These are phyloP conservation scores for Agonopterix subpropinquella DNA, from an alignment of 2,888 invertebrate genomes.

Conservation along the genomic window DNA sequence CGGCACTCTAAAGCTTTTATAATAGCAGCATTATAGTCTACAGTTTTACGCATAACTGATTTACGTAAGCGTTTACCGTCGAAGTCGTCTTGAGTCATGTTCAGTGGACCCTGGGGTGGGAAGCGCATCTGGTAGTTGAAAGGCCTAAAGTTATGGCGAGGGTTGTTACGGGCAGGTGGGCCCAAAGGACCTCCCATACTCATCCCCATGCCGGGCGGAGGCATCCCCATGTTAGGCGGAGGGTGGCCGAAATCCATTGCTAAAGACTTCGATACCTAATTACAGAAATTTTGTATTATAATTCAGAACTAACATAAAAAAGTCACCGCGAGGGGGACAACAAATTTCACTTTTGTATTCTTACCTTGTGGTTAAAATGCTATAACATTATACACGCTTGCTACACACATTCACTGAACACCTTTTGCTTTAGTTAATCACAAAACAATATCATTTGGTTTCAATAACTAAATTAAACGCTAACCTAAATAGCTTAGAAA, in stretches of 20 bases:
- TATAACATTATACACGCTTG: constrained; percentile 55
- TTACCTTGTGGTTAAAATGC: constrained; percentile 55
- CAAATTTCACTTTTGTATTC: constrained; percentile 16
- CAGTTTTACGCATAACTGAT: constrained; percentile 97
- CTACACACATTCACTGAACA: constrained; percentile 39
- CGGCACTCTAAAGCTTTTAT: constrained; percentile 94
- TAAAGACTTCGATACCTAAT: constrained; percentile 65
- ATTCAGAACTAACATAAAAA: constrained; percentile 19
- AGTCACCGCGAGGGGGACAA: background rate
- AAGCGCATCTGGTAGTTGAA: constrained; percentile 71
- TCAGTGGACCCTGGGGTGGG: constrained; percentile 75
- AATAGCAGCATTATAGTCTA: constrained; percentile 97
- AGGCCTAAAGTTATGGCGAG: constrained; percentile 68
- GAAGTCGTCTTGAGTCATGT: constrained; percentile 90
- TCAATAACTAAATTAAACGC: constrained; percentile 38
- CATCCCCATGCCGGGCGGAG: constrained; percentile 53
- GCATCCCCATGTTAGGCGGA: constrained; percentile 62
- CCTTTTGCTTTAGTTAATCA: constrained; percentile 20
- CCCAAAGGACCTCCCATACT: constrained; percentile 36
- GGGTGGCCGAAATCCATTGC: constrained; percentile 69
- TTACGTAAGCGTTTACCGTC: constrained; percentile 97
- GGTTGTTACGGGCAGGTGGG: constrained; percentile 59
- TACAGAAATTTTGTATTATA: constrained; percentile 55
- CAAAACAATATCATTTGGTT: constrained; percentile 30
- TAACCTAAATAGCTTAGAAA: constrained; percentile 32